These are phyloP conservation scores for Pseudomugil tenellus DNA, from an alignment of 2,797 vertebrate species.

Conservation along the genomic window DNA sequence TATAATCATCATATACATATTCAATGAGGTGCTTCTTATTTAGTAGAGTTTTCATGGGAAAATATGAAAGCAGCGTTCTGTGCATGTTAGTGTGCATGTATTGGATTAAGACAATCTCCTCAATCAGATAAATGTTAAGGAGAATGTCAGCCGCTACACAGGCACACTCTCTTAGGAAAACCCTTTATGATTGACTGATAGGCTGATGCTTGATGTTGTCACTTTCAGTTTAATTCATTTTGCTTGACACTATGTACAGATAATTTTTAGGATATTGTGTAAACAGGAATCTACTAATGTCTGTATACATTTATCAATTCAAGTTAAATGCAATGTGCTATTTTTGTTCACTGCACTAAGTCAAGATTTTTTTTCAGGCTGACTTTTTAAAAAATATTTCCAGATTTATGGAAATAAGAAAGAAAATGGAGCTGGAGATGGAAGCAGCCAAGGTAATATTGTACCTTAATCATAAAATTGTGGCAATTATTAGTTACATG, in stretches of 20 bases:
- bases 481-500: not conserved
- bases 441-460: slow-evolving; percentile 64
- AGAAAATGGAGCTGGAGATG: slow-evolving; percentile 49
- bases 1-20: not conserved
- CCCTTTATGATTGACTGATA: slow-evolving; percentile 37
- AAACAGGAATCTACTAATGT: slow-evolving; percentile 3
- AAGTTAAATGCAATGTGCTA: not conserved
- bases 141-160: slow-evolving; percentile 62
- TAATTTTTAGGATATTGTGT: slow-evolving; percentile 37
- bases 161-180: slow-evolving; percentile 67
- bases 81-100: slow-evolving; percentile 22
- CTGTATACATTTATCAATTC: not conserved
- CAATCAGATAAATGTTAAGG: slow-evolving; percentile 72
- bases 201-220: slow-evolving; percentile 56
- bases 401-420: slow-evolving; percentile 66
- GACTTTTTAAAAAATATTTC: slow-evolving; percentile 81
- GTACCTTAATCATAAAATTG: not conserved
- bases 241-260: slow-evolving; percentile 28
- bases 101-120: slow-evolving; percentile 73
- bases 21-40: not conserved
- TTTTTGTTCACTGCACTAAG: not conserved
- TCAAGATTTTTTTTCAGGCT: slow-evolving; percentile 64
- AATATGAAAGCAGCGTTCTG: slow-evolving; percentile 24
- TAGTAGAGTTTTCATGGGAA: slow-evolving; percentile 13
- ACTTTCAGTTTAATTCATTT: slow-evolving; percentile 39